phyloP scores from a whole-genome alignment of 2,888 invertebrate species.

The Octodonta nipae region DNA sequence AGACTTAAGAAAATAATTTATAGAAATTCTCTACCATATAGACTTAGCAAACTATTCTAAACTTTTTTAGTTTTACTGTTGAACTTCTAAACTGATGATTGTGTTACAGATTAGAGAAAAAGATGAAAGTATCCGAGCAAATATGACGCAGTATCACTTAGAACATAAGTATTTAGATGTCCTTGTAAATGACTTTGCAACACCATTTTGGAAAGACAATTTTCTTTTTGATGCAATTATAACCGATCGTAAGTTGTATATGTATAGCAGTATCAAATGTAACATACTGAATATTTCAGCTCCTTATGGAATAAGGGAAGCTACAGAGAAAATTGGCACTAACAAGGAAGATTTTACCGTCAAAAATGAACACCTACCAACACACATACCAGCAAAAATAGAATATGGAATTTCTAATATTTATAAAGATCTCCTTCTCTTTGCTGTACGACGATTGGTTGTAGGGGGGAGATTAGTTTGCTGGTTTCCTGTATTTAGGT shows the following conservation, averaged over 20 bases:
- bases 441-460: constrained; percentile 64
- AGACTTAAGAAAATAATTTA: no score
- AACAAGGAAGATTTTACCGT: constrained; percentile 45
- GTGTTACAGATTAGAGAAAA: constrained; percentile 46
- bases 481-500: constrained; percentile 89
- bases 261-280: constrained; percentile 9
- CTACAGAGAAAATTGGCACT: constrained; percentile 74
- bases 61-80: no score
- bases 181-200: constrained; percentile 82
- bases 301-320: constrained; percentile 93
- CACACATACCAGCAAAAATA: constrained; percentile 73
- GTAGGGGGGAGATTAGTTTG: constrained; percentile 75
- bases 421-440: constrained; percentile 70
- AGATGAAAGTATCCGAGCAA: constrained; percentile 78
- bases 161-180: constrained; percentile 69
- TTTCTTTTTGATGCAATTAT: constrained; percentile 80
- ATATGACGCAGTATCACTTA: constrained; percentile 78
- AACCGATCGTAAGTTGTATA: constrained; percentile 75
- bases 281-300: no score
- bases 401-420: constrained; percentile 73
- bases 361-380: constrained; percentile 48
- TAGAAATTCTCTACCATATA: no score
- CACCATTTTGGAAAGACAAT: constrained; percentile 58
- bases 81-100: constrained; percentile 2
- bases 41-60: no score